Conservation (phyloP, 1,140 invertebrate genomes). For the Agraylea sexmaculata region DNA sequence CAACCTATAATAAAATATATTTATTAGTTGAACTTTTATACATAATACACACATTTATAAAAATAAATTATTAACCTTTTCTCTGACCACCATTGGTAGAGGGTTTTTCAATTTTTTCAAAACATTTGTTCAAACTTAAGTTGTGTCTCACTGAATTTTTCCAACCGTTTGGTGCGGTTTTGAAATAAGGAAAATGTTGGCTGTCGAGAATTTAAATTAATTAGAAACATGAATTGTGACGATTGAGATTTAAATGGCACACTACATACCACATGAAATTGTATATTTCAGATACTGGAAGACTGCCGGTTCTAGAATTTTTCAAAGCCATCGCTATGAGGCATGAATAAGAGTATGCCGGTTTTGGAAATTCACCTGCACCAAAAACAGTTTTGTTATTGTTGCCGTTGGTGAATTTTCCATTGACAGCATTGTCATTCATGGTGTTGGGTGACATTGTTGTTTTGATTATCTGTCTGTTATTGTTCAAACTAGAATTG, state of each 20-base stretch:
- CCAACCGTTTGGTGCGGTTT: constrained; percentile 94
- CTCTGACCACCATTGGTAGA: constrained; percentile 66
- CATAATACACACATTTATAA: background rate
- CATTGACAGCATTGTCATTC: constrained; percentile 30
- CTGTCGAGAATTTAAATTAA: constrained; percentile 45
- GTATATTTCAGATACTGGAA: constrained; percentile 97
- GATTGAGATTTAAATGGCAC: constrained; percentile 6
- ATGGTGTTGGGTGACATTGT: constrained; percentile 30
- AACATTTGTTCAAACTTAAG: constrained; percentile 92
- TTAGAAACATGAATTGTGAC: constrained; percentile 7
- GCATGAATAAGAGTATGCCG: constrained; percentile 95
- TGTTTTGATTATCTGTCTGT: constrained; percentile 37
- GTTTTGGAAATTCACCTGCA: constrained; percentile 82
- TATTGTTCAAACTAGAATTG: constrained; percentile 35
- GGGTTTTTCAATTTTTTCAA: constrained; percentile 93
- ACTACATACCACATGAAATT: constrained; percentile 91
- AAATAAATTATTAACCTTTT: constrained; percentile 43
- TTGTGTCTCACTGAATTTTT: constrained; percentile 96
- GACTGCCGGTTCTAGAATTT: constrained; percentile 84
- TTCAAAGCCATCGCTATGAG: constrained; percentile 95
- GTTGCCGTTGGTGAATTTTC: constrained; percentile 35
- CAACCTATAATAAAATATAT: constrained; percentile 44
- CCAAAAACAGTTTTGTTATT: constrained; percentile 35
- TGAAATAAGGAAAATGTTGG: constrained; percentile 96
- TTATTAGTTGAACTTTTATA: background rate